Conservation (phyloP, 2,797 vertebrate genomes). For the Myotis findleyi region DNA sequence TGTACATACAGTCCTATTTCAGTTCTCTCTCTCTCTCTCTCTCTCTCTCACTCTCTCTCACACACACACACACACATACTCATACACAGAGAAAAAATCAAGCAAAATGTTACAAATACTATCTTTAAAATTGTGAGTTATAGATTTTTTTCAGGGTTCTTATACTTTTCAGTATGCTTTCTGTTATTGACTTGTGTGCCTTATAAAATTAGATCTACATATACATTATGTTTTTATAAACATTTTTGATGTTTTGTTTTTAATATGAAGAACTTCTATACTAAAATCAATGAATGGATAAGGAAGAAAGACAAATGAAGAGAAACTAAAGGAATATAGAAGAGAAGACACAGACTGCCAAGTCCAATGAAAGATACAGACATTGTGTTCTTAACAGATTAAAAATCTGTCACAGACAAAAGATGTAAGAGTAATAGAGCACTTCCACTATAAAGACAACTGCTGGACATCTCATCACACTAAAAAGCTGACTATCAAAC, state of each 20-base stretch:
- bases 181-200: not conserved
- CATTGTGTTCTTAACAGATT: constrained; percentile 60
- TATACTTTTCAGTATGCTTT: not conserved
- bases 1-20: not conserved
- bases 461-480: constrained; percentile 67
- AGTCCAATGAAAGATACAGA: not conserved
- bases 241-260: not conserved
- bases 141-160: not conserved
- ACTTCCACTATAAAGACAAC: constrained; percentile 58
- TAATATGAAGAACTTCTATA: not conserved
- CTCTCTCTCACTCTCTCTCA: not conserved
- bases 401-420: constrained; percentile 60
- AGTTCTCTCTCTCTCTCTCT: not conserved
- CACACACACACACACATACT: not conserved
- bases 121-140: constrained; percentile 19
- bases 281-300: not conserved
- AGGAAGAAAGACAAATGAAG: not conserved
- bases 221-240: not conserved
- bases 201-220: constrained; percentile 44
- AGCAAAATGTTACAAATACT: not conserved
- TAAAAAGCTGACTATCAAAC: constrained; percentile 60
- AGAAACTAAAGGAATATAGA: not conserved
- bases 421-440: constrained; percentile 10
- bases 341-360: not conserved
- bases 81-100: not conserved